Base-by-base conservation (phyloP, 1,140 invertebrate genomes). In the Leptopilina boulardi region DNA sequence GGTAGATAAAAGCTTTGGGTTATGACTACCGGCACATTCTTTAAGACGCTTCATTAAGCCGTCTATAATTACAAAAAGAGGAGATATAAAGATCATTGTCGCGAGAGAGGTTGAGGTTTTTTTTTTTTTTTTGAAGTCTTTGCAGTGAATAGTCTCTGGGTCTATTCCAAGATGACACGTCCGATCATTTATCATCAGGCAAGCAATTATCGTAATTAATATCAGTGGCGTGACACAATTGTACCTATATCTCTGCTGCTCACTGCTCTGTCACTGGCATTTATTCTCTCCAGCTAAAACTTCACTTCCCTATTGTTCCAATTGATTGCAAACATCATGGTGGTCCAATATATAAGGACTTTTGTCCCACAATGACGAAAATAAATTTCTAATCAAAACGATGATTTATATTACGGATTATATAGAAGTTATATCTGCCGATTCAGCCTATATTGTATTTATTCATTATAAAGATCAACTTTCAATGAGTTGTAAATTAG, bases 151-250 rank as follows among this genome's bases (percentile, higher is more conserved):
- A 83, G 83, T 83, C 70, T 80, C 77, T 74, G 76, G 83, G 73
- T 82, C 82, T 80, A 80, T 83, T 80, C 75, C 73, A 76, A 76
- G 81, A 85, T 85, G 84, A 83, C 83, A 78, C 73, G 78, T 73
- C 76, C 80, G 81, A 85, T 85, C 84, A 81, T 85, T 89, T 85
- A 89, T 88, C 87, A 85, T 87, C 73, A 41, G 18, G 77, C 44
- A 71, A 75, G 85, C 83, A 88, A 89, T 89, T 89, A 89, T 88
- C 84, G 88, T 88, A 87, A 89, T 89, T 89, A 88, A 89, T 89
- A 88, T 89, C 87, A 77, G 44, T 56, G 71, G 75, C 56, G 26
- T 70, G 75, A 72, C 70, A 84, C 81, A 84, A 83, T 81, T 73
- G 81, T 78, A 82, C 72, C 76, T 44, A n/a, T n/a, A n/a, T n/a